Base-by-base conservation (phyloP, 2,113 vertebrate species). In the Hemiprocne comata region DNA sequence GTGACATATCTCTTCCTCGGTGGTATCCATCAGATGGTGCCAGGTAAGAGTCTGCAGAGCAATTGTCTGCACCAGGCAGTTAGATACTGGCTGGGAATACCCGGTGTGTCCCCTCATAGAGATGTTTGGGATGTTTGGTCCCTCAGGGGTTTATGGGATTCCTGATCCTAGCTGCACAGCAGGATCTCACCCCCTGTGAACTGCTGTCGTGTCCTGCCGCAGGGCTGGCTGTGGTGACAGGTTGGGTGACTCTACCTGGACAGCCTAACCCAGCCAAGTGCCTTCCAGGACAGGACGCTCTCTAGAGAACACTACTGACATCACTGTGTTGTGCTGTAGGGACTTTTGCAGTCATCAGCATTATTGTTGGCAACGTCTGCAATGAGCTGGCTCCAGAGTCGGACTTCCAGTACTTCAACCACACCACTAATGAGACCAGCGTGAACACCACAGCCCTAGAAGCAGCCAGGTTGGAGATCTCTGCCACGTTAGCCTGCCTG, bases 321-420 rank as follows among this genome's bases (percentile, higher is more conserved):
- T 74, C 34, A 28, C 80, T 6, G 17, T 53, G 62, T 20, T 93
- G 80, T 50, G 44, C 81, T 31, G 64, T 84, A 99, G 99, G 99
- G 64, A 99, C 99, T 19, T 99, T 99, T 97, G 99, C 99, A 84
- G 99, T 99, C 94, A 95, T 99, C 97, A 99, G 99, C 97, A 99
- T 99, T 86, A 99, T 99, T 89, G 99, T 99, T 89, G 98, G 99
- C 92, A 99, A 98, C 42, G 95, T 99, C 90, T 99, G 98, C 96
- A 97, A 98, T 15, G 97, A 98, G 73, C 96, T 99, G 96, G 99
- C 98, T 66, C 99, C 99, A 0, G 98, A 99, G 87, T 98, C 98
- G 0, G 96, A 98, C 79, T 99, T 98, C 95, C 98, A 94, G 83
- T 97, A 98, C 91, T 98, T 98, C 96, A 98, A 98, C 82, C 90